Conservation (phyloP, 2,113 vertebrate genomes). For the human region GRCh38 chr18:49431001-49431500, state of each 20-base stretch:
- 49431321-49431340: not conserved
- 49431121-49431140: not conserved
- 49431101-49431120: not conserved
- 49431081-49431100: not conserved
- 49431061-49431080: not conserved
- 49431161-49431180: accelerated
- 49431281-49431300: not conserved
- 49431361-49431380: not conserved
- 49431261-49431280: not conserved
- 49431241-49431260: no score
- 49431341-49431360: not conserved
- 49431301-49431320: not conserved
- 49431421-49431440: not conserved
- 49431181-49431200: not conserved
- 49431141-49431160: not conserved
- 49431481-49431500: not conserved
- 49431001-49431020: not conserved
- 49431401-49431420: not conserved
- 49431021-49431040: not conserved
- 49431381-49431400: not conserved
- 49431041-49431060: not conserved
- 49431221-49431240: not conserved
- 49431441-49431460: not conserved
- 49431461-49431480: not conserved
- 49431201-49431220: not conserved